A percentile compares a stretch with the other conserved stretches of the same genome.
phyloP scores from a whole-genome alignment of 2,797 vertebrate genomes.

The Urosaurus nigricauda region DNA sequence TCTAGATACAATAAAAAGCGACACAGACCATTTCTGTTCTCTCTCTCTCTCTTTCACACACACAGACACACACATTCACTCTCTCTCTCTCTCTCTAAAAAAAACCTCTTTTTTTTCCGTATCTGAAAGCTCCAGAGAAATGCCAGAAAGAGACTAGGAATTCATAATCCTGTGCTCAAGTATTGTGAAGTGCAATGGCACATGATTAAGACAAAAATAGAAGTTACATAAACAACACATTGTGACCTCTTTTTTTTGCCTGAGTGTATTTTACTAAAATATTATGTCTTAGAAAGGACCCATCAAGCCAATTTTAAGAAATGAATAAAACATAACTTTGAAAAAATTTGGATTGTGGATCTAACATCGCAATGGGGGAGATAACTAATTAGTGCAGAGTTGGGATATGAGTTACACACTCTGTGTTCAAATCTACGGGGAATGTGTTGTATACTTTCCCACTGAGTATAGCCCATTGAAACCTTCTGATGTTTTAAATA shows the following conservation, averaged over 20 bases:
- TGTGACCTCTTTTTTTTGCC: slow-evolving; percentile 53
- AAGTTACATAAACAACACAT: slow-evolving; percentile 61
- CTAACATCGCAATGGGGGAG: neutral
- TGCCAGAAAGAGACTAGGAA: slow-evolving; percentile 66
- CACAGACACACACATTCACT: no score
- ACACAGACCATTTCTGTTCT: slow-evolving; percentile 48
- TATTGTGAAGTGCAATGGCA: slow-evolving; percentile 56
- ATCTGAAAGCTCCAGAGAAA: slow-evolving; percentile 54
- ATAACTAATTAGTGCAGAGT: neutral
- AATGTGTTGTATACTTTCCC: neutral
- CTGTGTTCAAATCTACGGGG: neutral
- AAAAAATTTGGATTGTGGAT: slow-evolving; percentile 7
- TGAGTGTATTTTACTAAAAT: slow-evolving; percentile 67
- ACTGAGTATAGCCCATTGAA: neutral
- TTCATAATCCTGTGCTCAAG: slow-evolving; percentile 56
- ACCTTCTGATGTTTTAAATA: neutral
- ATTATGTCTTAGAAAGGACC: slow-evolving; percentile 58
- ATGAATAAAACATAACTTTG: slow-evolving; percentile 63
- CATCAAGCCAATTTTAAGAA: slow-evolving; percentile 66
- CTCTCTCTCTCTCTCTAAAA: no score
- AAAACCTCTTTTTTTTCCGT: slow-evolving; percentile 24
- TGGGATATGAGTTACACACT: neutral
- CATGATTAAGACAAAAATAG: slow-evolving; percentile 68
- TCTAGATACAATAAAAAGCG: slow-evolving; percentile 42
- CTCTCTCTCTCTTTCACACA: no score